phyloP scores from a whole-genome alignment of 2,888 invertebrate genomes.

The Macropis europaea region DNA sequence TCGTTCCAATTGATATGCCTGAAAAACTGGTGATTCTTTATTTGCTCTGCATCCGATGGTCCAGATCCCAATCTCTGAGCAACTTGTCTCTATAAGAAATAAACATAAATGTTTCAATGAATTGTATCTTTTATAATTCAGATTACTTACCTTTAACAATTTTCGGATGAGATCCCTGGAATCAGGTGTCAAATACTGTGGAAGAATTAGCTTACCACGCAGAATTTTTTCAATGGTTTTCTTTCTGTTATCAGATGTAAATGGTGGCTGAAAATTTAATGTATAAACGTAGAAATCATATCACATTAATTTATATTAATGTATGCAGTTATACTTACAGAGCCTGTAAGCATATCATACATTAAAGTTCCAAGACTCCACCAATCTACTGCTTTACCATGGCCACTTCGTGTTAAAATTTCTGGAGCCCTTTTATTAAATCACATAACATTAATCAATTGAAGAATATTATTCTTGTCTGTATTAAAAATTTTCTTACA shows the following conservation, averaged over 20 bases:
- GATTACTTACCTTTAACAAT: constrained; percentile 87
- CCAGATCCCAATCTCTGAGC: constrained; percentile 93
- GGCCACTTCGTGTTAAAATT: constrained; percentile 97
- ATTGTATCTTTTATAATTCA: neutral
- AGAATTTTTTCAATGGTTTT: constrained; percentile 99
- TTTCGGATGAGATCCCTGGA: constrained; percentile 96
- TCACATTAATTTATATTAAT: neutral
- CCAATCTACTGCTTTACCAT: constrained; percentile 99
- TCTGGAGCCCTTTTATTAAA: constrained; percentile 93
- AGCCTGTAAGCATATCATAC: constrained; percentile 99
- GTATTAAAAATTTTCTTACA: constrained; percentile 84
- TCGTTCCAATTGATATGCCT: constrained; percentile 97
- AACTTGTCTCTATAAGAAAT: constrained; percentile 82
- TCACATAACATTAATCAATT: constrained; percentile 30
- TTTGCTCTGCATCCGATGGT: constrained; percentile 90
- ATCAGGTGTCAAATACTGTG: constrained; percentile 97
- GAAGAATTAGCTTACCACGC: constrained; percentile 95
- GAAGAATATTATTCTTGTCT: neutral
- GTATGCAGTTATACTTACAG: constrained; percentile 83
- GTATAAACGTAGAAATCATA: neutral
- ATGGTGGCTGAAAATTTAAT: constrained; percentile 89
- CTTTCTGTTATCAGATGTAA: constrained; percentile 97
- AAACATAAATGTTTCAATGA: neutral
- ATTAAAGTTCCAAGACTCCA: constrained; percentile 99
- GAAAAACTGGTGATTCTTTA: constrained; percentile 96